Conservation (phyloP, 2,113 vertebrate species). For the Hypanus sabinus region DNA sequence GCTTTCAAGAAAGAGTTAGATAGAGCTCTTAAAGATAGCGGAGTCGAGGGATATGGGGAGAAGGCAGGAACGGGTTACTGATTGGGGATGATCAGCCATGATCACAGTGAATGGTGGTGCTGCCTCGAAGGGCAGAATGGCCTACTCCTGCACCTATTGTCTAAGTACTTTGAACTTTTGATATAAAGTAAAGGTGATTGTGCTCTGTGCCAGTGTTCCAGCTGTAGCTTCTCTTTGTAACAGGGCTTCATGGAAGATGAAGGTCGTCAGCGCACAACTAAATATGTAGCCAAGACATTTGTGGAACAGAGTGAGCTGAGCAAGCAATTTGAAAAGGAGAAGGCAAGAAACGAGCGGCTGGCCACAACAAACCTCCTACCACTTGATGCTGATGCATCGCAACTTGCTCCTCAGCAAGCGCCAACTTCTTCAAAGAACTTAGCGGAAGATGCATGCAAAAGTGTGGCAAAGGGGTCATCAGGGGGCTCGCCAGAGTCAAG, state of each 20-base stretch:
- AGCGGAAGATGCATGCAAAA: background rate
- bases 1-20: no score
- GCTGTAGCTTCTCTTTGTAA: background rate
- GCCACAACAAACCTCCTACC: constrained; percentile 54
- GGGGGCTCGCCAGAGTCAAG: background rate
- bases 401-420: constrained; percentile 41
- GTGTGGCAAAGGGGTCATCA: background rate
- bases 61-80: no score
- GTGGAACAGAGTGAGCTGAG: constrained; percentile 75
- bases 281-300: constrained; percentile 76
- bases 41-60: no score
- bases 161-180: background rate
- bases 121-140: no score
- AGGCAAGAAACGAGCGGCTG: constrained; percentile 72
- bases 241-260: constrained; percentile 95
- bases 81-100: no score
- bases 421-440: background rate
- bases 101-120: no score
- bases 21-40: no score
- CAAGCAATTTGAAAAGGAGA: constrained; percentile 75
- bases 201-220: background rate
- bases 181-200: background rate
- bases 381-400: constrained; percentile 42
- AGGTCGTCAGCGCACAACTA: constrained; percentile 89
- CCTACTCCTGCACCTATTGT: no score